Evolutionary conservation across 2,888 invertebrate genomes (phyloP).

Genomic region (Caenorhabditis afra): DNA sequence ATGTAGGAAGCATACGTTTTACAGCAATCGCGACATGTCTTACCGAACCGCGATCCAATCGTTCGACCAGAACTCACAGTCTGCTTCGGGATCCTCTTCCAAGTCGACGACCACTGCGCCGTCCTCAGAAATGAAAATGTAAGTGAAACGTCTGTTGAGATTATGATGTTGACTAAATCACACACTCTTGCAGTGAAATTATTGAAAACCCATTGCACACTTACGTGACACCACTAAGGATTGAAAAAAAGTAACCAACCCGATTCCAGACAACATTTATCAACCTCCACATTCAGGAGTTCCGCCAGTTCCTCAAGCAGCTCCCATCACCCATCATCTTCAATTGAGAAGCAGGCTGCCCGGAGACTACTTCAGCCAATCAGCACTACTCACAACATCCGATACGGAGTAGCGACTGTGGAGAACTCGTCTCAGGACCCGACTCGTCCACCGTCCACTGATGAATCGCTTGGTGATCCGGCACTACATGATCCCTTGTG

Average conservation of each 20-base stretch:
- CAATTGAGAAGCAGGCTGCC: conserved; percentile 63
- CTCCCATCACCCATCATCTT: conserved; percentile 54
- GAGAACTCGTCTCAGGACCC: conserved; percentile 63
- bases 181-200: conserved; percentile 33
- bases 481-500: conserved; percentile 58
- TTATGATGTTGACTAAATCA: too few species aligned
- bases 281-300: conserved; percentile 29
- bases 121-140: conserved; percentile 53
- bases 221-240: conserved; percentile 45
- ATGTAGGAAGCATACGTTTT: conserved; percentile 7
- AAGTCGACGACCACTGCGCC: conserved; percentile 51
- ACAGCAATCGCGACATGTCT: conserved; percentile 53
- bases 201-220: conserved; percentile 57
- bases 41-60: conserved; percentile 61
- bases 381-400: conserved; percentile 57
- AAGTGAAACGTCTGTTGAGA: background rate
- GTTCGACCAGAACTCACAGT: conserved; percentile 51
- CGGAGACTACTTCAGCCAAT: conserved; percentile 63
- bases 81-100: conserved; percentile 51
- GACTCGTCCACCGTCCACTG: conserved; percentile 68
- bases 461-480: conserved; percentile 63
- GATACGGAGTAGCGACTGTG: conserved; percentile 60
- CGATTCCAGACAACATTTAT: conserved; percentile 1
- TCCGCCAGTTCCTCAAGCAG: conserved; percentile 49
- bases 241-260: conserved; percentile 43